Percentiles rank a stretch among this genome's conserved stretches.
Evolutionary conservation across 1,140 invertebrate genomes (phyloP).

Genomic region (Saccostrea cuccullata): DNA sequence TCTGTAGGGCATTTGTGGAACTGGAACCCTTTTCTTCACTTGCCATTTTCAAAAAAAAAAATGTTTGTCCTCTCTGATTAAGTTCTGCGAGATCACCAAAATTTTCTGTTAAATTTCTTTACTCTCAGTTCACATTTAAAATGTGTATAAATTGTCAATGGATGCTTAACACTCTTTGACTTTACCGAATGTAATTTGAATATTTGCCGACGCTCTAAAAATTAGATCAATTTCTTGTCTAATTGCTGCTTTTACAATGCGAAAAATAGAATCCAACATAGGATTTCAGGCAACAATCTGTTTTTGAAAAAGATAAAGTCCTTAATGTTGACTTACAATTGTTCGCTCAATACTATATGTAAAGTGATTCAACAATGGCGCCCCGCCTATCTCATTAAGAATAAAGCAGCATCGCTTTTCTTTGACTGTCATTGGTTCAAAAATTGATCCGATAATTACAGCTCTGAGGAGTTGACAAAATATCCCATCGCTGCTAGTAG

Average conservation of each 20-base stretch:
- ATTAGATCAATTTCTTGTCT: background rate
- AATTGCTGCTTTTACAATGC: background rate
- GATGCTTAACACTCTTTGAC: background rate
- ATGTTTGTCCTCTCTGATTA: background rate
- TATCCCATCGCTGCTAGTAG: constrained; percentile 42
- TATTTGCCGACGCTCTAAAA: background rate
- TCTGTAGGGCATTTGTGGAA: background rate
- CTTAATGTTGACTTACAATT: constrained; percentile 48
- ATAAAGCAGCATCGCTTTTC: constrained; percentile 5
- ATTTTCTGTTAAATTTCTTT: background rate
- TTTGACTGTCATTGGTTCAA: constrained; percentile 41
- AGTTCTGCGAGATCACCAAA: background rate
- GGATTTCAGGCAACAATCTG: constrained; percentile 39
- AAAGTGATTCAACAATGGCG: constrained; percentile 49
- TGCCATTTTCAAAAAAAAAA: constrained; percentile 7
- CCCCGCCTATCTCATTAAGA: constrained; percentile 44
- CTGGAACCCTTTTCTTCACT: constrained; percentile 6
- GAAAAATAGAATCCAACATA: background rate
- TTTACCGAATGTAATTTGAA: background rate
- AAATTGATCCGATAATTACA: constrained; percentile 51
- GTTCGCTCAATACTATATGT: constrained; percentile 45
- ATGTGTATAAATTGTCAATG: background rate
- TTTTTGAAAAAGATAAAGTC: constrained; percentile 47
- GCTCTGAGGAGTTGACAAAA: background rate
- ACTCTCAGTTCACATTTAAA: background rate